These are phyloP conservation scores for Phyllostomus discolor DNA, from an alignment of 2,113 vertebrate genomes.

Conservation along the genomic window DNA sequence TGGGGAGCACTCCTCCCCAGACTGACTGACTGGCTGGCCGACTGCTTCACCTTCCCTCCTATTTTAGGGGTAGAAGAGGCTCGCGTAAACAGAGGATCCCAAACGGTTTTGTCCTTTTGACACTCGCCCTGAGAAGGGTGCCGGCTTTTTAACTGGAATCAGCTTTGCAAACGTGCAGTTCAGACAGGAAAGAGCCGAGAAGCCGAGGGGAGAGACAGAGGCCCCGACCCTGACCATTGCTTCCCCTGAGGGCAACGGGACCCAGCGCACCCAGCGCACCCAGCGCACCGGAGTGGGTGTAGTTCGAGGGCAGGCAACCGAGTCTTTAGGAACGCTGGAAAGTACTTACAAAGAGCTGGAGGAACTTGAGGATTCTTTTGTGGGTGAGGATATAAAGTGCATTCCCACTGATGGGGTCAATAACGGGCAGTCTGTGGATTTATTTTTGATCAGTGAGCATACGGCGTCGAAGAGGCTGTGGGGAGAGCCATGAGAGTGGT, in stretches of 20 bases:
- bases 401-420: constrained; percentile 96
- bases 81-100: background rate
- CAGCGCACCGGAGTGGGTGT: background rate
- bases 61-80: background rate
- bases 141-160: background rate
- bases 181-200: background rate
- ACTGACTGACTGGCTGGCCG: background rate
- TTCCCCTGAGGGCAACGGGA: background rate
- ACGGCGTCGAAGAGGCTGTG: constrained; percentile 96
- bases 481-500: constrained; percentile 67
- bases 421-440: constrained; percentile 98
- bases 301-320: background rate
- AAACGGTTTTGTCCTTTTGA: background rate
- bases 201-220: background rate
- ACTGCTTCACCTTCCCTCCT: background rate
- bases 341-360: constrained; percentile 98
- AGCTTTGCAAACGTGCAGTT: background rate
- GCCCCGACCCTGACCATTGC: background rate
- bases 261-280: background rate
- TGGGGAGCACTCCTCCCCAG: background rate
- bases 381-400: constrained; percentile 99
- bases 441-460: constrained; percentile 97
- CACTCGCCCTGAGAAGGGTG: background rate
- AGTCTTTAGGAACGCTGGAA: constrained; percentile 36
- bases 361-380: constrained; percentile 99